These are phyloP conservation scores for Strigamia crassipes DNA, from an alignment of 2,888 invertebrate species.

Conservation along the genomic window DNA sequence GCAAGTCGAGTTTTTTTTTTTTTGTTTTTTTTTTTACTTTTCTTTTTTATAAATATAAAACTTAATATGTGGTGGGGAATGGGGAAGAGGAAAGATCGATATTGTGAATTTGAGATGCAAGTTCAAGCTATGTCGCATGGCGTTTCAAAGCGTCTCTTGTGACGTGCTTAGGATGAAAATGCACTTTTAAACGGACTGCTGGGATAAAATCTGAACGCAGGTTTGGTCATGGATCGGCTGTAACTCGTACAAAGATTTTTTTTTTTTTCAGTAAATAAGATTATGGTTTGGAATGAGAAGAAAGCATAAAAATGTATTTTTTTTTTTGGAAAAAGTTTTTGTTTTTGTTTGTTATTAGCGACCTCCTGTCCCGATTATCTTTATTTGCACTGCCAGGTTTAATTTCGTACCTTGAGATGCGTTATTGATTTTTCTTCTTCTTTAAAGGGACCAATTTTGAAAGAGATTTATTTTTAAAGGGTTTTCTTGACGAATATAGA, in stretches of 20 bases:
- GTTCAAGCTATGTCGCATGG: constrained; percentile 16
- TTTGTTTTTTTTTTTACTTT: not conserved
- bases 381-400: too few species aligned
- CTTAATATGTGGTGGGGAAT: not conserved
- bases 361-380: too few species aligned
- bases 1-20: not conserved
- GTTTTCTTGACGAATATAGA: too few species aligned
- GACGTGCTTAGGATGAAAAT: constrained; percentile 21
- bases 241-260: not conserved
- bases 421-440: too few species aligned
- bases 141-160: constrained; percentile 17
- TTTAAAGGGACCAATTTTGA: too few species aligned
- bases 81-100: not conserved
- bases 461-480: too few species aligned
- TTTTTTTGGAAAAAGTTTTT: not conserved
- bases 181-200: not conserved
- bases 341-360: too few species aligned
- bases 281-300: not conserved
- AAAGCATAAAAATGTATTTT: not conserved
- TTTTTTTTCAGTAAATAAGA: not conserved
- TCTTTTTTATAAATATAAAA: not conserved
- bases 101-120: constrained; percentile 8
- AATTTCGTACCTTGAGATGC: too few species aligned
- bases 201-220: not conserved
- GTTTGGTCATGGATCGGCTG: constrained; percentile 7